Base-by-base conservation (phyloP, 2,888 invertebrate genomes). In the Apantesis nais region DNA sequence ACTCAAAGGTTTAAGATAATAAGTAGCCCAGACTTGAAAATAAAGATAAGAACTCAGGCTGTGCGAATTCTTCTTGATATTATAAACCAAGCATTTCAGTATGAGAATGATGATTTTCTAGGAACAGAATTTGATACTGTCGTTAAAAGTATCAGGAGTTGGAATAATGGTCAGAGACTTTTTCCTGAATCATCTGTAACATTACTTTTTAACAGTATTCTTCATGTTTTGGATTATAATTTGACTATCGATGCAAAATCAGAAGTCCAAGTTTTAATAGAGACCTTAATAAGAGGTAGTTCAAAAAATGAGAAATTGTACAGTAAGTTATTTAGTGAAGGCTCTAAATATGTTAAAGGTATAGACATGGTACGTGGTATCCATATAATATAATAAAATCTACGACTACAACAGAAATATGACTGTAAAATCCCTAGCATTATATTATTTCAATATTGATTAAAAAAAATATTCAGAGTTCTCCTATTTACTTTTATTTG, bases 31-130 rank as follows among this genome's bases (percentile, higher is more conserved):
- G 71, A 79, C 8, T 58, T 71, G 7, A 68, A 74, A 5, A 55
- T 81, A 2, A 80, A 78, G 64, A 73, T 58, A 1, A 82, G 66
- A 65, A 80, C 78, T 8, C 86, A 84, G 78, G 88, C 89, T 34
- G 63, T 79, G 1, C 76, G 83, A 14, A 83, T 90, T 48, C 70
- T 90, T 9, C 29, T 89, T 12, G 89, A 90, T 71, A 83, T 91
- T 4, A 73, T 90, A 16, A 87, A 91, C 60, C 85, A 82, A 78
- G 79, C 88, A 0, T 85, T 89, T 64, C 70, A 73, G 58, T 16
- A 58, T 0, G 76, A 80, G 8, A 83, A 78, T 0, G 78, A 83
- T 19, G 83, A 85, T 3, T 4, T 85, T 0, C 66, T 86, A 2
- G 48, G 67, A 0, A 77, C 86, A 41, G 82, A 83, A 39, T 81